phyloP scores from a whole-genome alignment of 2,113 vertebrate species.

The Camelus dromedarius region DNA sequence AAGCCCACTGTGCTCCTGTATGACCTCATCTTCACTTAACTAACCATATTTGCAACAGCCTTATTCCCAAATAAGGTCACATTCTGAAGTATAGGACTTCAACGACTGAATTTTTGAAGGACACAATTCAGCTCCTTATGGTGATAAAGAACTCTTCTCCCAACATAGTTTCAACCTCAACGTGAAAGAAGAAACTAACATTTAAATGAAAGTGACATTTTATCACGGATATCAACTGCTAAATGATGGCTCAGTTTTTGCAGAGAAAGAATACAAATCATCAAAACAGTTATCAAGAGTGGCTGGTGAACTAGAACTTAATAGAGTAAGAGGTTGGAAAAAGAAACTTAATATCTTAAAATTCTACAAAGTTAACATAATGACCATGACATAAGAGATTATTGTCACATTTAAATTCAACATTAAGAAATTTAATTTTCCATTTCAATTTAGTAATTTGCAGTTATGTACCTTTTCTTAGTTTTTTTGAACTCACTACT shows the following conservation, averaged over 20 bases:
- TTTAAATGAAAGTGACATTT: background rate
- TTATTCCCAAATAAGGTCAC: background rate
- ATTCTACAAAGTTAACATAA: background rate
- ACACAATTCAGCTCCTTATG: background rate
- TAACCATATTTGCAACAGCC: background rate
- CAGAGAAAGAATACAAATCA: background rate
- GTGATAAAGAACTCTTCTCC: background rate
- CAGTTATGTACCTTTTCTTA: background rate
- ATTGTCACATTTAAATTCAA: background rate
- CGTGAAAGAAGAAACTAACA: background rate
- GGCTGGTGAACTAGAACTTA: background rate
- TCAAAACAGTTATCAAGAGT: background rate
- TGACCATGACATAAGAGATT: background rate
- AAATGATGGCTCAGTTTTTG: background rate
- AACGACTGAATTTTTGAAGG: background rate
- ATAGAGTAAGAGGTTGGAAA: background rate
- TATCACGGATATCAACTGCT: background rate
- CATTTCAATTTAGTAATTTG: background rate
- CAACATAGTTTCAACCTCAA: background rate
- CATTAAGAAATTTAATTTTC: background rate
- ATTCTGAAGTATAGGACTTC: background rate
- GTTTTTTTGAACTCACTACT: background rate
- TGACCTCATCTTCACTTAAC: background rate
- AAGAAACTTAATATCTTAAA: background rate
- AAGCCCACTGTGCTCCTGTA: rapidly evolving